Conservation (phyloP, 2,888 invertebrate species). For the Drosophila putrida region DNA sequence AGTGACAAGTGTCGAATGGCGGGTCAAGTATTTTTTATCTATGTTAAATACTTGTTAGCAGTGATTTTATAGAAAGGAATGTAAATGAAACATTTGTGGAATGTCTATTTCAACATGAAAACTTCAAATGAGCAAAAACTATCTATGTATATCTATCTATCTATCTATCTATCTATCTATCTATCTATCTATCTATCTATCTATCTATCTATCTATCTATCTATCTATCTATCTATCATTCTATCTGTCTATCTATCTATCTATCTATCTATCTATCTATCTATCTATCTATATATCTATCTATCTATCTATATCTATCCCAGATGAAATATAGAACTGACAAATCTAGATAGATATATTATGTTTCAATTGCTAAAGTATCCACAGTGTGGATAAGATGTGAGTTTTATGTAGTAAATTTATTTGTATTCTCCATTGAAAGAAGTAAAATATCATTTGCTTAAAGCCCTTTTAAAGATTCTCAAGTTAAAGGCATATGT, state of each 20-base stretch:
- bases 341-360: not conserved
- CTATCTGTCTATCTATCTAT: too few species aligned
- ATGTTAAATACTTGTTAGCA: not conserved
- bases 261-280: too few species aligned
- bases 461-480: slow-evolving; percentile 17
- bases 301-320: too few species aligned
- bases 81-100: not conserved
- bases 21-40: not conserved
- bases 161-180: too few species aligned
- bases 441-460: not conserved
- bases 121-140: too few species aligned
- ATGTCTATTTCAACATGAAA: not conserved
- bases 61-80: not conserved
- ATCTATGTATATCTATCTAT: too few species aligned
- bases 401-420: not conserved
- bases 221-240: too few species aligned
- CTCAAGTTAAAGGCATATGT: slow-evolving; percentile 1
- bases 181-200: too few species aligned
- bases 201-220: too few species aligned
- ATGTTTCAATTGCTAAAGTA: not conserved
- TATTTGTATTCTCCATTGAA: not conserved
- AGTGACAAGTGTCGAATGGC: slow-evolving; percentile 1
- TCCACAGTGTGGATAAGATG: not conserved
- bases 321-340: too few species aligned
- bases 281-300: too few species aligned